A percentile compares a stretch with the other conserved stretches of the same genome.
Evolutionary conservation across 2,888 invertebrate genomes (phyloP).

Genomic region (Ellobium chinense): DNA sequence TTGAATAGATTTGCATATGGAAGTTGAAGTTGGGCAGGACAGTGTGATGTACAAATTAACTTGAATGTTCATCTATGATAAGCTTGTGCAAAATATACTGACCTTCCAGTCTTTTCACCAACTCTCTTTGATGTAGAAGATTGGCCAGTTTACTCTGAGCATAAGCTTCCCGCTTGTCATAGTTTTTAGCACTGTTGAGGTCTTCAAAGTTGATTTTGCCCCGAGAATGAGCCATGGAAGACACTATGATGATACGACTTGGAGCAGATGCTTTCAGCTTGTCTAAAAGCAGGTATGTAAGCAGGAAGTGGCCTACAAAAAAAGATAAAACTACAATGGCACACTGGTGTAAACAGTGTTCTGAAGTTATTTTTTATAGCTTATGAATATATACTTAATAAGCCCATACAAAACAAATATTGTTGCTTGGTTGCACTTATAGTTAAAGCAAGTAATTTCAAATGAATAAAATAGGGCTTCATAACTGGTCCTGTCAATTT

Average conservation of each 20-base stretch:
- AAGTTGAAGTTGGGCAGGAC: too few relatives aligned
- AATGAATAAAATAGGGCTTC: too few relatives aligned
- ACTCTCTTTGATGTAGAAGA: conserved; percentile 71
- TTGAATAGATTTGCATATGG: too few relatives aligned
- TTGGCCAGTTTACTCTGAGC: conserved; percentile 76
- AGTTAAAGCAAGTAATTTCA: too few relatives aligned
- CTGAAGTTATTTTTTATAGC: too few relatives aligned
- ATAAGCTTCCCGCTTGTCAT: conserved; percentile 70
- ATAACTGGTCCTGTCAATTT: too few relatives aligned
- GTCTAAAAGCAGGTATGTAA: conserved; percentile 76
- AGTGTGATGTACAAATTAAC: too few relatives aligned
- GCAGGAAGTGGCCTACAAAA: conserved; percentile 77
- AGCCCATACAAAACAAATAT: too few relatives aligned
- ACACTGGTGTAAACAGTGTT: too few relatives aligned
- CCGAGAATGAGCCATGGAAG: conserved; percentile 65
- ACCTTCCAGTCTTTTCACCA: conserved; percentile 72
- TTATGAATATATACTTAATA: too few relatives aligned
- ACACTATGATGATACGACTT: conserved; percentile 76
- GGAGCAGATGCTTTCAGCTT: conserved; percentile 72
- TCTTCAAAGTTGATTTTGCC: conserved; percentile 76
- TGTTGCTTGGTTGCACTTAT: too few relatives aligned
- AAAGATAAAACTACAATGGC: too few relatives aligned
- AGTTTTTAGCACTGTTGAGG: conserved; percentile 69
- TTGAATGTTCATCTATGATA: background rate
- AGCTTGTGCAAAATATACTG: background rate